A percentile compares a stretch with the other conserved stretches of the same genome.
Evolutionary conservation across 2,888 invertebrate genomes (phyloP).

Genomic region (Toxonevra muliebris): DNA sequence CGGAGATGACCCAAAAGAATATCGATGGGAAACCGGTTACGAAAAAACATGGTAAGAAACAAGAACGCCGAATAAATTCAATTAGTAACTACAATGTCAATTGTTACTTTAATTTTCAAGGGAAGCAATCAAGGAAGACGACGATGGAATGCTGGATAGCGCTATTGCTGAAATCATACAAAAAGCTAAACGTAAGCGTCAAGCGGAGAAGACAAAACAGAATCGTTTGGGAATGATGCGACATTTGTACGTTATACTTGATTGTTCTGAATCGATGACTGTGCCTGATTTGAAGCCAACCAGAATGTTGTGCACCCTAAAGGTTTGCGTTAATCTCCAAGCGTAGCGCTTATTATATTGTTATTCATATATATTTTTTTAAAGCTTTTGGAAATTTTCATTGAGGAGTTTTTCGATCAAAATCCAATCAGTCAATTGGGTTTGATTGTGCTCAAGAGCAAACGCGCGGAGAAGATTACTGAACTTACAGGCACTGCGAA

Average conservation of each 20-base stretch:
- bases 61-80: constrained; percentile 17
- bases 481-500: constrained; percentile 88
- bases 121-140: constrained; percentile 97
- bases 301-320: constrained; percentile 84
- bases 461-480: constrained; percentile 91
- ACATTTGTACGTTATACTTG: constrained; percentile 89
- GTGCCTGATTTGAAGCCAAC: constrained; percentile 96
- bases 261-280: constrained; percentile 94
- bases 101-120: constrained; percentile 64
- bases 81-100: constrained; percentile 17
- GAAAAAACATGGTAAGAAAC: constrained; percentile 83
- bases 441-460: constrained; percentile 88
- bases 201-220: constrained; percentile 73
- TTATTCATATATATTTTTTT: constrained; percentile 52
- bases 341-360: not conserved
- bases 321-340: constrained; percentile 68
- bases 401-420: constrained; percentile 97
- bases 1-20: constrained; percentile 87
- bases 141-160: constrained; percentile 89
- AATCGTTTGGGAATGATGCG: constrained; percentile 98
- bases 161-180: constrained; percentile 92
- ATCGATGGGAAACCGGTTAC: constrained; percentile 95
- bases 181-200: constrained; percentile 83
- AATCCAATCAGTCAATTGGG: constrained; percentile 99
- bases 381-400: constrained; percentile 89